A percentile compares a stretch with the other conserved stretches of the same genome.
Conservation (phyloP, 2,888 invertebrate genomes). For the Andrena haemorrhoa region DNA sequence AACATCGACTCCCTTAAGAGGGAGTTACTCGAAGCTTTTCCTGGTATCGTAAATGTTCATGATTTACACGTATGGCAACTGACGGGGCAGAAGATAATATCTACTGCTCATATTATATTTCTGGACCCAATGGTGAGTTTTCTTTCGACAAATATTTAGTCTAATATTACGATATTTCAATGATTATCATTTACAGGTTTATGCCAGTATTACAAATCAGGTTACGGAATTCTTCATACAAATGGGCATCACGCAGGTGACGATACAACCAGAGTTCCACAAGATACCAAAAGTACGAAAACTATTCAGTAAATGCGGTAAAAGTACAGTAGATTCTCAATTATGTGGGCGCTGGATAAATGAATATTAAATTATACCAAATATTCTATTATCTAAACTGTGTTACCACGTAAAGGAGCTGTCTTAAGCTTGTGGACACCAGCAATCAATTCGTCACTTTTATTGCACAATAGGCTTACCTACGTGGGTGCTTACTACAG, state of each 20-base stretch:
- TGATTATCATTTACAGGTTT: slow-evolving; percentile 83
- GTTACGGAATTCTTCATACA: slow-evolving; percentile 91
- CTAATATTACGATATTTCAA: not conserved
- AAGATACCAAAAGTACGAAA: slow-evolving; percentile 71
- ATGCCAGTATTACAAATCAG: slow-evolving; percentile 86
- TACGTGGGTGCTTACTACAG: too few relatives aligned
- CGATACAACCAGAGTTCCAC: slow-evolving; percentile 94
- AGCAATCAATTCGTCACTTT: too few relatives aligned
- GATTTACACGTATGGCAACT: slow-evolving; percentile 96
- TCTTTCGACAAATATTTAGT: not conserved
- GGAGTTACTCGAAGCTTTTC: slow-evolving; percentile 88
- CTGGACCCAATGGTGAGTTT: slow-evolving; percentile 87
- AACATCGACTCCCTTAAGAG: slow-evolving; percentile 90
- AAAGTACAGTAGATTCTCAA: not conserved
- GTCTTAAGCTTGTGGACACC: too few relatives aligned
- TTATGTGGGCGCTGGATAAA: too few relatives aligned
- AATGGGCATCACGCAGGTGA: slow-evolving; percentile 93
- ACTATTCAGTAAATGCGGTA: not conserved
- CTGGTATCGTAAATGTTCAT: slow-evolving; percentile 91
- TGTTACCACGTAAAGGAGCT: too few relatives aligned
- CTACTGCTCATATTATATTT: slow-evolving; percentile 94
- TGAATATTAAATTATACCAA: too few relatives aligned
- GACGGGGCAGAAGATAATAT: slow-evolving; percentile 91
- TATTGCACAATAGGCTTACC: too few relatives aligned
- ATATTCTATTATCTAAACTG: too few relatives aligned